These are phyloP conservation scores for Misgurnus anguillicaudatus DNA, from an alignment of 2,113 vertebrate genomes.

Conservation along the genomic window DNA sequence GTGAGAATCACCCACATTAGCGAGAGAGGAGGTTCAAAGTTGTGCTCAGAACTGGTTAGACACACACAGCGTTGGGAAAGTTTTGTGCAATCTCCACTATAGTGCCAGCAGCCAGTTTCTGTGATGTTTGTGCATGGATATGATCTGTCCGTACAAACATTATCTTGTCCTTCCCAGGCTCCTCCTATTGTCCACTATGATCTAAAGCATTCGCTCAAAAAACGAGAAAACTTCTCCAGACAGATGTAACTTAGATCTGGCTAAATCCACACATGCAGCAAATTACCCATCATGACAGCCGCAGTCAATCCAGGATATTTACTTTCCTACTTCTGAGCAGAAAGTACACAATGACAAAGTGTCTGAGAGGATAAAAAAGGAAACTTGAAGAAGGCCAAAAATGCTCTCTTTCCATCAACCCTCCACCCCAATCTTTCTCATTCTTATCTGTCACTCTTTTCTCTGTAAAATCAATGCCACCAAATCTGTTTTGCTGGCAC, in stretches of 20 bases:
- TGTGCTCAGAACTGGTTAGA: neutral
- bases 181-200: constrained; percentile 57
- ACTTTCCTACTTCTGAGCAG: constrained; percentile 62
- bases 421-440: constrained; percentile 45
- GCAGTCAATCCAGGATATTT: constrained; percentile 71
- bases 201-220: constrained; percentile 53
- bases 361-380: constrained; percentile 30
- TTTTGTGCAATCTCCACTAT: constrained; percentile 31
- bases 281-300: constrained; percentile 70
- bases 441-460: constrained; percentile 61
- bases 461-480: constrained; percentile 66
- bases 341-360: constrained; percentile 39
- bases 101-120: constrained; percentile 32
- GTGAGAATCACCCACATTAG: constrained; percentile 20
- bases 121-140: constrained; percentile 47
- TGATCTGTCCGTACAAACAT: constrained; percentile 47
- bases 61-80: constrained; percentile 1
- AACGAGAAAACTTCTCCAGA: constrained; percentile 48
- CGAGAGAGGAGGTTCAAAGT: constrained; percentile 7
- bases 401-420: neutral
- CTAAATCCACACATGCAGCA: constrained; percentile 57
- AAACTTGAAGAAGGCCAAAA: neutral
- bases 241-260: constrained; percentile 45
- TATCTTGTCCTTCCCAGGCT: constrained; percentile 51
- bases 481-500: constrained; percentile 75